Evolutionary conservation across 2,888 invertebrate genomes (phyloP).

Genomic region (Isotomurus palustris): DNA sequence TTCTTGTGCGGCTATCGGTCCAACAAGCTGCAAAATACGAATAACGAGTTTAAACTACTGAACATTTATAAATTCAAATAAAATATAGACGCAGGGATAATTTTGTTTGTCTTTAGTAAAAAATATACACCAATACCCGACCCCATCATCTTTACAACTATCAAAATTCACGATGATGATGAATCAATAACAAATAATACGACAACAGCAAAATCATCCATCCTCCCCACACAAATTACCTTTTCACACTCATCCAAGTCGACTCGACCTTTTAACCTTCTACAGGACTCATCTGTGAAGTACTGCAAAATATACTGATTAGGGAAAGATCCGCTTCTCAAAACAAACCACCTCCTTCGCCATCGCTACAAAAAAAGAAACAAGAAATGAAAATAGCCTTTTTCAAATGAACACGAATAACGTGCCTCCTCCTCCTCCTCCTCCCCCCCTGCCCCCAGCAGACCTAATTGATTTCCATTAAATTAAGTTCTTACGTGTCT

Average conservation of each 20-base stretch:
- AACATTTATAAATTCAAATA: not conserved
- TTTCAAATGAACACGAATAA: too few species aligned
- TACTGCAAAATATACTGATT: conserved; percentile 91
- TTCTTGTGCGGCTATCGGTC: conserved; percentile 39
- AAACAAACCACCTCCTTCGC: conserved; percentile 90
- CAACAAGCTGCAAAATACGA: conserved; percentile 19
- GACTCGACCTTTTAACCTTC: conserved; percentile 81
- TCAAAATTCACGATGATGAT: too few species aligned
- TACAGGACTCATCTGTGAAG: conserved; percentile 79
- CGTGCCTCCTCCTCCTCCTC: not conserved
- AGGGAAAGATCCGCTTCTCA: conserved; percentile 85
- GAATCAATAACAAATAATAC: too few species aligned
- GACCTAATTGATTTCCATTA: not conserved
- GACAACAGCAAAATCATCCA: too few species aligned
- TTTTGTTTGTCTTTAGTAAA: not conserved
- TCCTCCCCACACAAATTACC: too few species aligned
- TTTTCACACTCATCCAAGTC: conserved; percentile 95
- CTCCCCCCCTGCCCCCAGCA: not conserved
- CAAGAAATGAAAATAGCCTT: not conserved
- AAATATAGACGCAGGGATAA: too few species aligned
- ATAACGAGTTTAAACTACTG: conserved; percentile 1
- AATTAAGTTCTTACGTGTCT: conserved; percentile 73
- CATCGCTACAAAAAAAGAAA: conserved; percentile 66
- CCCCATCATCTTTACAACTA: too few species aligned
- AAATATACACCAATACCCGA: not conserved